These are phyloP conservation scores for Barnardius zonarius DNA, from an alignment of 2,113 vertebrate genomes.

Conservation along the genomic window DNA sequence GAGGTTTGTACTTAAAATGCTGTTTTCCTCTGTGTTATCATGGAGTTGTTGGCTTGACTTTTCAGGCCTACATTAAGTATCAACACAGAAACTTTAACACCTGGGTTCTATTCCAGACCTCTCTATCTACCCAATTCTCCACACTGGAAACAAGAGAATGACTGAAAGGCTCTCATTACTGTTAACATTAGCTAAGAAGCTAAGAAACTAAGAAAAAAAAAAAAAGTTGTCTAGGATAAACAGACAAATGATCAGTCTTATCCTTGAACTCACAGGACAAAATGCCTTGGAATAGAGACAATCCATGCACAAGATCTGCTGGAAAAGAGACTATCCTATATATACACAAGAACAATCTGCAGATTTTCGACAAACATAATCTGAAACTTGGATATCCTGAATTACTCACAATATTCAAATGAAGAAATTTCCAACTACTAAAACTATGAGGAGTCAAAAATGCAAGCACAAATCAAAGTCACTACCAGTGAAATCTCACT, in stretches of 20 bases:
- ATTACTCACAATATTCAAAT: neutral
- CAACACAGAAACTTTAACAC: neutral
- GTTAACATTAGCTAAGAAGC: neutral
- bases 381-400: neutral
- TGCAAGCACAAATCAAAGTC: neutral
- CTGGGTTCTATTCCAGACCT: neutral
- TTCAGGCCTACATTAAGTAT: neutral
- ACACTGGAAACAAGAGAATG: neutral
- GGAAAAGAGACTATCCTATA: neutral
- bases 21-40: neutral
- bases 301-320: neutral
- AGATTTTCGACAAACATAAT: neutral
- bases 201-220: neutral
- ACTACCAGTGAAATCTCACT: neutral
- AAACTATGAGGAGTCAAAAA: neutral
- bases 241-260: neutral
- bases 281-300: neutral
- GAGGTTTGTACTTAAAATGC: neutral
- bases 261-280: neutral
- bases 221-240: neutral
- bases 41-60: neutral
- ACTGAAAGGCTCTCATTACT: neutral
- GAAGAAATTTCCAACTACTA: neutral
- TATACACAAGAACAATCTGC: neutral
- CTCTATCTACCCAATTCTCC: neutral